Conservation (phyloP, 2,113 vertebrate species). For the Ginglymostoma cirratum region DNA sequence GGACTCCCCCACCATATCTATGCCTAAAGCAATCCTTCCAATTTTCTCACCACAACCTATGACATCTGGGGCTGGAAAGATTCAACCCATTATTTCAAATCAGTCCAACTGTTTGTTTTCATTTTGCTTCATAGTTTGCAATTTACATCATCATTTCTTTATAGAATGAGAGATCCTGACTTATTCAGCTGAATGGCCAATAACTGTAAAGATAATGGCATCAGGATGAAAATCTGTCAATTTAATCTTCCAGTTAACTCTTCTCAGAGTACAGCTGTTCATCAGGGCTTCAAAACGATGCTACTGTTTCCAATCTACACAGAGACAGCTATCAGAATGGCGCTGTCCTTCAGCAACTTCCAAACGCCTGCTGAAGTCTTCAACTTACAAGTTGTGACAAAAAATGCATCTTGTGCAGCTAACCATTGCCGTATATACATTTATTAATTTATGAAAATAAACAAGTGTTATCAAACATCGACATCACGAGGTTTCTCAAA, state of each 20-base stretch:
- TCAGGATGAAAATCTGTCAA: neutral
- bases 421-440: neutral
- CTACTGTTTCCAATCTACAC: neutral
- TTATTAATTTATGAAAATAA: neutral
- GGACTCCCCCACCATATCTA: no score
- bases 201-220: slow-evolving; percentile 9
- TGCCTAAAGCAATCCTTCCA: no score
- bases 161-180: neutral
- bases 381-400: neutral
- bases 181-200: neutral
- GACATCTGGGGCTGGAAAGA: no score
- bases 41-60: no score
- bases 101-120: neutral
- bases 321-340: neutral
- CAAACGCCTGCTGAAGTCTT: neutral
- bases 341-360: neutral
- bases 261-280: neutral
- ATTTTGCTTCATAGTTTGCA: neutral
- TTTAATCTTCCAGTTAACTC: slow-evolving; percentile 2
- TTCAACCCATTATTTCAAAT: neutral
- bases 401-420: neutral
- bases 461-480: neutral
- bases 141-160: neutral
- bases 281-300: neutral
- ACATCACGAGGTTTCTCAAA: neutral